Evolutionary conservation across 2,797 vertebrate genomes (phyloP), one percentile per base, ranked within the genome.

Genomic region (Champsocephalus esox): DNA sequence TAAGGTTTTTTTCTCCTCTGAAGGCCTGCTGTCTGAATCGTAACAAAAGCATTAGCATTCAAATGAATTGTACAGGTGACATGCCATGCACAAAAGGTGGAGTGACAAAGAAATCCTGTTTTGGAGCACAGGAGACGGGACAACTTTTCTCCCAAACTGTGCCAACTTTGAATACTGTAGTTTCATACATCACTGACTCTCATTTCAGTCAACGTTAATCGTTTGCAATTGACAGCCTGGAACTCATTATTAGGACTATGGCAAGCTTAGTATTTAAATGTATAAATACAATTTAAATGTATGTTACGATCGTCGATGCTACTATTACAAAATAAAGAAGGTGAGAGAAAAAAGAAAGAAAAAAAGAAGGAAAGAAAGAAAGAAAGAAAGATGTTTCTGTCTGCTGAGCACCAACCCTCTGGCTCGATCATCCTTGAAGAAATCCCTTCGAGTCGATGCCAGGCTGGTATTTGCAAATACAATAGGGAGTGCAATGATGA

Each of bases 61-160:
- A 89, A 89, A 90, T 83, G 48, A 78, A 72, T 90, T 93, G 91
- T 84, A 89, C 89, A 91, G 88, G 83, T 88, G 89, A 84, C 75
- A 54, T 80, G n/a, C 75, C n/a, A 59, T 1, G 44, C 78, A 89
- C 83, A 92, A 92, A 87, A 87, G 84, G 75, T 72, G 55, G 34
- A 17, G 28, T 43, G 51, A 82, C 67, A 84, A 81, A 83, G 76
- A 76, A 83, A 73, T 67, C 24, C 32, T 74, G 76, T 69, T 85
- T 75, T 52, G 44, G 60, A 65, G 73, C 51, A 48, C 28, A 55
- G 64, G 51, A 77, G 75, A 73, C 54, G 3, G 66, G 61, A 61
- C 63, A 88, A 77, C 73, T 80, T 74, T 54, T 21, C 44, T 28
- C 62, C 52, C 24, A 75, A 74, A 85, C 56, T 80, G 50, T 77